Base-by-base conservation (phyloP, 1,140 invertebrate genomes). In the Rhyacophila brunnea region DNA sequence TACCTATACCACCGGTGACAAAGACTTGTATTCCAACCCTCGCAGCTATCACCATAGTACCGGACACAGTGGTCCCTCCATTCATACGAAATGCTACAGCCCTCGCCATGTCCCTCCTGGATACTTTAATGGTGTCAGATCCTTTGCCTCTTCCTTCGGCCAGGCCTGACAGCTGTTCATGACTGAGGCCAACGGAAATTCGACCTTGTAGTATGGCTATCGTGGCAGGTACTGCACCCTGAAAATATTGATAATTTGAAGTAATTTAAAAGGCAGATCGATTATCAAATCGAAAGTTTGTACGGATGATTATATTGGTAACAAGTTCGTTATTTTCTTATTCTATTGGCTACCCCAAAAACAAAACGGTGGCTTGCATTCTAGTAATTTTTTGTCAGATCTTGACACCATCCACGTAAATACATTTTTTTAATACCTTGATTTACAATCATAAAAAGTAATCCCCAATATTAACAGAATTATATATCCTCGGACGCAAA, bases 31-130 rank as follows among this genome's bases (percentile, higher is more conserved):
- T 96, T 6, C 88, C 89, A 23, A 87, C 86, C 62, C 81, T 74
- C 38, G 93, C 80, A 1, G 95, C 90, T 10, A 91, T 80, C 9
- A 95, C 78, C 78, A 99, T 90, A 3, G 97, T 99, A 4, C 89
- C 94, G 5, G 95, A 90, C 0, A 99, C 96, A 0, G 97, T 99
- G 0, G 96, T 99, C 1, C 96, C 96, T 6, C 96, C 97, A 79
- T 88, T 87, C 23, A 87, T 68, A 54, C 81, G 77, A 71, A 85
- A 76, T n/a, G 87, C 84, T 7, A 93, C 60, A 17, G 89, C 84
- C 66, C 84, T 87, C 0, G 93, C 83, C 20, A 98, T 80, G 80
- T 99, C 96, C 58, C 95, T 80, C 43, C 90, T 75, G 0, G 96
- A 98, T 11, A 89, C 87, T 77, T 96, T 96, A 6, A 89, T 67